Base-by-base conservation (phyloP, 2,888 invertebrate species). In the Synergus umbraculus region DNA sequence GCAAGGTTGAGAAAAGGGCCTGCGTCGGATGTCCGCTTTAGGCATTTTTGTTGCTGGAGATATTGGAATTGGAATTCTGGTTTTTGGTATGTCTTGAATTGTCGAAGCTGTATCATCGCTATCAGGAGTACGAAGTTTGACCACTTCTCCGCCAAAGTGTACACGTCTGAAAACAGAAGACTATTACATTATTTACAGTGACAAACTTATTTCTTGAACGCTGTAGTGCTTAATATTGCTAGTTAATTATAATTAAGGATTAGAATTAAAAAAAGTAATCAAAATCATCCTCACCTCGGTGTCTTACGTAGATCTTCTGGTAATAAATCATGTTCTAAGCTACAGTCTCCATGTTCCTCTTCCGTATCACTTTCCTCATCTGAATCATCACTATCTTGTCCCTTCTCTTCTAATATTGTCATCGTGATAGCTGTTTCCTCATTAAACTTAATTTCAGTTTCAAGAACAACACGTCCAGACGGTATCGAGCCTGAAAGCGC, bases 121-220 rank as follows among this genome's bases (percentile, higher is more conserved):
- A 85, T 97, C 97, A 0, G 97, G 97, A 15, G 97, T 97, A 83
- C 97, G 93, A 92, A 97, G 94, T 93, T 97, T 97, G 4, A 97
- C 95, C 83, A 96, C 94, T 92, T 97, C 97, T n/a, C 97, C 97
- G 5, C 97, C 97, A 86, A 97, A 97, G 76, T 96, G 95, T 10
- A 97, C 97, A 87, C 96, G 94, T 89, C 96, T 94, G 58, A 4
- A 41, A 43, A 63, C 4, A 78, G 43, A 63, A 18, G 41, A 10
- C n/a, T 29, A 58, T 66, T 64, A n/a, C 2, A 46, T 69, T 37
- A 5, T 5, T 37, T 37, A 37, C 3, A 5, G 37, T 37, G 37
- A 37, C 37, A 37, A 37, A 37, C 5, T 0, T 37, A 4, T 37
- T 37, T 37, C 4, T 37, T 37, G 2, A 37, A 0, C 0, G 37